Evolutionary conservation across 2,797 vertebrate genomes (phyloP).

Genomic region (Hirundo rustica): DNA sequence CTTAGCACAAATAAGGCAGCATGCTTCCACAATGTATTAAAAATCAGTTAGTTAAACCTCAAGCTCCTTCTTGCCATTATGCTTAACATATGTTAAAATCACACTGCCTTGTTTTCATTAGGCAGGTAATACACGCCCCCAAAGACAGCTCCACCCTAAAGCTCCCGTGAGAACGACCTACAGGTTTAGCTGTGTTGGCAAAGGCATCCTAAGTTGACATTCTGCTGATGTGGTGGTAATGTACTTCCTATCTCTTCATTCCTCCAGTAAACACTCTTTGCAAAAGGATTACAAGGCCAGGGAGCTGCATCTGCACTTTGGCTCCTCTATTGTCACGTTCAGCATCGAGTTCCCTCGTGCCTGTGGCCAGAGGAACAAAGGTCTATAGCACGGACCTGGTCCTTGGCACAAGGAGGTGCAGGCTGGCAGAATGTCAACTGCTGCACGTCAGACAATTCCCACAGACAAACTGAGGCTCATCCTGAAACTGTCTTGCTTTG

Average conservation of each 20-base stretch:
- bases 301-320: background rate
- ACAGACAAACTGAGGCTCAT: background rate
- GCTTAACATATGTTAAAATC: background rate
- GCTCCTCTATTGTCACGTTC: background rate
- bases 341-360: fast-evolving
- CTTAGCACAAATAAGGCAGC: constrained; percentile 21
- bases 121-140: background rate
- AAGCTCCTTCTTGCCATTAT: background rate
- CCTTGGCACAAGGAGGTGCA: background rate
- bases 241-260: background rate
- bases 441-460: background rate
- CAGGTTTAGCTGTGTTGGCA: constrained; percentile 21
- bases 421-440: background rate
- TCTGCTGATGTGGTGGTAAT: background rate
- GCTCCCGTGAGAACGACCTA: background rate
- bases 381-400: background rate
- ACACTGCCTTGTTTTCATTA: background rate
- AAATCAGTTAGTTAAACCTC: constrained; percentile 17
- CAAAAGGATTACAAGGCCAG: background rate
- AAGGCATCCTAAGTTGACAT: background rate
- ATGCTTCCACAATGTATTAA: background rate
- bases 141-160: constrained; percentile 20
- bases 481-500: background rate
- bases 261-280: background rate
- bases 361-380: background rate